Base-by-base conservation (phyloP, 2,888 invertebrate species). In the Melipona bicolor region DNA sequence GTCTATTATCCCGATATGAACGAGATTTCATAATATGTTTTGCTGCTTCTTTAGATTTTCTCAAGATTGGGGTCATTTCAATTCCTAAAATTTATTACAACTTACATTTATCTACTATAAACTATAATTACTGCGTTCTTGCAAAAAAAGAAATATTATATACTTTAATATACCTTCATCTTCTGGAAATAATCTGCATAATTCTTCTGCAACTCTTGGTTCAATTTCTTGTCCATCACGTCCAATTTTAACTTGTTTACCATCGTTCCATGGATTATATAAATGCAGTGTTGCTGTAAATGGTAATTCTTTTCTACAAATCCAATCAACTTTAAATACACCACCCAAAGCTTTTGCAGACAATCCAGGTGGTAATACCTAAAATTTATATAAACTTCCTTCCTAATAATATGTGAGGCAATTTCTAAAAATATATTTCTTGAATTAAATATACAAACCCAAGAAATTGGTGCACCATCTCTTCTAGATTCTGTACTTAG, bases 191-290 rank as follows among this genome's bases (percentile, higher is more conserved):
- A 99, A 95, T 83, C 99, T 96, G 93, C 98, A 99, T 81, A 99
- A 95, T 94, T 99, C 98, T 94, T 98, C 98, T 27, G 98, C 99
- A 77, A 98, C 98, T 94, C 98, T 97, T 4, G 99, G 99, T 94
- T 99, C 99, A 89, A 99, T 98, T 96, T 99, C 99, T 96, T 99
- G 97, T 0, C 99, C 99, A 95, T 99, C 99, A 86, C 99, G 96
- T n/a, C 99, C 99, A 92, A 99, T 99, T 96, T 99, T 99, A 0
- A 99, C 99, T 79, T 99, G 99, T 95, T 99, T 99, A 68, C 98
- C 98, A 94, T 99, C 99, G 95, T 99, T 99, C 99, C 99, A 99
- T 9, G 98, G 97, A 95, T 99, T 99, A 93, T 98, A 98, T 83
- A 99, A 95, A 94, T 99, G 99, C 90, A 97, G 96, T 3, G 99